A percentile compares a stretch with the other conserved stretches of the same genome.
These are phyloP conservation scores for Clostera curtula DNA, from an alignment of 2,888 invertebrate species.

Conservation along the genomic window DNA sequence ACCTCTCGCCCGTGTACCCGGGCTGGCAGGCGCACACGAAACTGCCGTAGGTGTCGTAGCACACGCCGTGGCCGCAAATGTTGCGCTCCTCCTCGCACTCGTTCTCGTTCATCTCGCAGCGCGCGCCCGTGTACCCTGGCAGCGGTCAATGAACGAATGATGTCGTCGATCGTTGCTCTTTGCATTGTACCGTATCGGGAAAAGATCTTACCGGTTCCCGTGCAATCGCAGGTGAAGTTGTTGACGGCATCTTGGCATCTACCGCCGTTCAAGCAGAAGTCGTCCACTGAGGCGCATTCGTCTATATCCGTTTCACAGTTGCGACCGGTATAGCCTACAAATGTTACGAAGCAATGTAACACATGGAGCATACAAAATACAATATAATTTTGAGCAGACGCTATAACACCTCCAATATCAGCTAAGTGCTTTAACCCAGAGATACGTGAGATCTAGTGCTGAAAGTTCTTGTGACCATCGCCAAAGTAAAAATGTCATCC, in stretches of 20 bases:
- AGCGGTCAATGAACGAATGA: too few relatives aligned
- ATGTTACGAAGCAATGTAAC: too few relatives aligned
- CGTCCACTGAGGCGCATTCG: constrained; percentile 80
- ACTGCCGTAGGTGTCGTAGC: constrained; percentile 88
- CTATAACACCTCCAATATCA: background rate
- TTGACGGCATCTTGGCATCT: constrained; percentile 83
- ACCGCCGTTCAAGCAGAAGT: constrained; percentile 82
- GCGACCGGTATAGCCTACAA: constrained; percentile 77
- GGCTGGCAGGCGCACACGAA: constrained; percentile 84
- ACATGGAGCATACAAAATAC: background rate
- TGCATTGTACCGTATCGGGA: too few relatives aligned
- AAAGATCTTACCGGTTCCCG: constrained; percentile 73
- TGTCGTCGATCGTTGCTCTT: too few relatives aligned
- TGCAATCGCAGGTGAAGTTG: constrained; percentile 86
- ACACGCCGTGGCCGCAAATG: constrained; percentile 82
- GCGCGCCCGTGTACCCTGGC: constrained; percentile 79
- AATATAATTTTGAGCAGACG: too few relatives aligned
- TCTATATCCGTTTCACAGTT: constrained; percentile 84
- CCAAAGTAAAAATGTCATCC: too few relatives aligned
- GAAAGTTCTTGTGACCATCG: too few relatives aligned
- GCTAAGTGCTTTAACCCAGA: too few relatives aligned
- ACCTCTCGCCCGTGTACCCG: constrained; percentile 87
- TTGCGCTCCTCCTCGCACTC: constrained; percentile 79
- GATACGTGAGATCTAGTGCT: too few relatives aligned
- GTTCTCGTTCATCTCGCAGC: constrained; percentile 86